A percentile compares a stretch with the other conserved stretches of the same genome.
These are phyloP conservation scores for Spilosoma lubricipeda DNA, from an alignment of 2,888 invertebrate genomes.

Conservation along the genomic window DNA sequence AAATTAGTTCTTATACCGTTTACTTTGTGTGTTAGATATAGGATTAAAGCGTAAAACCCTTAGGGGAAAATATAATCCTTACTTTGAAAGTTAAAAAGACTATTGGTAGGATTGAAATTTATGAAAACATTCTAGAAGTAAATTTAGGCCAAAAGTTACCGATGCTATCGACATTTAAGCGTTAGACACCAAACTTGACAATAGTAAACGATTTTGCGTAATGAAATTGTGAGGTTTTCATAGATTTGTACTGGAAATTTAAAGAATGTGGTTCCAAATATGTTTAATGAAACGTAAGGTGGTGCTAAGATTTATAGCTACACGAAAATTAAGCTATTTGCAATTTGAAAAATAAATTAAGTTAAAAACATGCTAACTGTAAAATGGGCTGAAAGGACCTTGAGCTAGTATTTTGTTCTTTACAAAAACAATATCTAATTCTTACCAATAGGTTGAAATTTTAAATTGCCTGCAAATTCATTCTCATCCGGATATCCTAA, in stretches of 20 bases:
- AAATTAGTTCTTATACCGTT: neutral
- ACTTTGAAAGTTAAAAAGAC: neutral
- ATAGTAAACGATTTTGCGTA: neutral
- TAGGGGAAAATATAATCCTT: neutral
- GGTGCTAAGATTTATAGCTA: neutral
- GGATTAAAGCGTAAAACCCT: neutral
- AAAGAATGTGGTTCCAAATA: neutral
- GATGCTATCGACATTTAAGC: neutral
- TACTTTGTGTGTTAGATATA: neutral
- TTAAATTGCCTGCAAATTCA: neutral
- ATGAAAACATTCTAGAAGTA: neutral
- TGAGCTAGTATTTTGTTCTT: neutral
- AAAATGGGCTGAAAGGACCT: neutral
- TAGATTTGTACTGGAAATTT: neutral
- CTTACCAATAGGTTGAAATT: neutral
- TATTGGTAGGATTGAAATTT: neutral
- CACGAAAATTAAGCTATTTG: neutral
- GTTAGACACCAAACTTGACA: neutral
- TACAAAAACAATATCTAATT: neutral
- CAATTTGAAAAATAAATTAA: neutral
- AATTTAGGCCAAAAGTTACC: neutral
- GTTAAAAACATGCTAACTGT: neutral
- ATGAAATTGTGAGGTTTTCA: neutral
- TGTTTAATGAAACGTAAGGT: neutral
- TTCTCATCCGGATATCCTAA: neutral